A percentile compares a stretch with the other conserved stretches of the same genome.
phyloP scores from a whole-genome alignment of 2,113 vertebrate species.

The Elaphurus davidianus region DNA sequence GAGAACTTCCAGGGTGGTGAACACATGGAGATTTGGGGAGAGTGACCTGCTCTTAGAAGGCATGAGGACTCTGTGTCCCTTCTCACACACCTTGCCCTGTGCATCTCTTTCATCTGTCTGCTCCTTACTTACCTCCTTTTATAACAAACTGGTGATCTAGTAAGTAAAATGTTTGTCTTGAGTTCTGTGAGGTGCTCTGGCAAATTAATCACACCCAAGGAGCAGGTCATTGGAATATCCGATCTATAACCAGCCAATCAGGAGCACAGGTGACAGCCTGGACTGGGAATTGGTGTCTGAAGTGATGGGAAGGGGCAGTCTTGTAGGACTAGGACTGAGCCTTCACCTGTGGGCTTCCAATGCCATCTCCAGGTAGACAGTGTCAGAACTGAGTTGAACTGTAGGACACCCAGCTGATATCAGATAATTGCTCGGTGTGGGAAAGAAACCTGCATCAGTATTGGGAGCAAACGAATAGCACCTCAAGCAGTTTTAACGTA shows the following conservation, averaged over 20 bases:
- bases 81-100: too few species aligned
- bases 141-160: background rate
- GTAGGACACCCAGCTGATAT: background rate
- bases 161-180: background rate
- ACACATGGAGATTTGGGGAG: background rate
- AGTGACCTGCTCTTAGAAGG: background rate
- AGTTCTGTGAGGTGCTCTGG: background rate
- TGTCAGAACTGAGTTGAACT: background rate
- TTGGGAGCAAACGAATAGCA: background rate
- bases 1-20: background rate
- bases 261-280: background rate
- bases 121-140: background rate
- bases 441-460: background rate
- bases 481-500: background rate
- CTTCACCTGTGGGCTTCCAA: background rate
- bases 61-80: accelerated
- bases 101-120: background rate
- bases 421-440: background rate
- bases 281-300: background rate
- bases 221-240: background rate
- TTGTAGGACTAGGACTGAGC: background rate
- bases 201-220: background rate
- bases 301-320: background rate
- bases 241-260: background rate
- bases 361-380: background rate